Evolutionary conservation across 2,888 invertebrate genomes (phyloP).

Genomic region (Morpho helenor): DNA sequence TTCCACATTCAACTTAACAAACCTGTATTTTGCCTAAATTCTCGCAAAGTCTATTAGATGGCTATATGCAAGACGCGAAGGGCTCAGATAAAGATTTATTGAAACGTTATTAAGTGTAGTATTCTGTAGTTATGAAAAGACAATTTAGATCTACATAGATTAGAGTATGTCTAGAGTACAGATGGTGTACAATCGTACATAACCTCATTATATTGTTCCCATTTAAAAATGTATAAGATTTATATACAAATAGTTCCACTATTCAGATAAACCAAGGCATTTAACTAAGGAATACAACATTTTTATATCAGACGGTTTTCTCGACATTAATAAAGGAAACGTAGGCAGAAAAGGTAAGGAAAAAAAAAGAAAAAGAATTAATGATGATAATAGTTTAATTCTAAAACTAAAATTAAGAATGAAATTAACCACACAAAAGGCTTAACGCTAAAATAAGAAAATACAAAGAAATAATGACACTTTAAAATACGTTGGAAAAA

Average conservation of each 20-base stretch:
- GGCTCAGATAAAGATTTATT: conserved; percentile 41
- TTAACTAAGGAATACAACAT: conserved; percentile 5
- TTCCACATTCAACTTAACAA: conserved; percentile 60
- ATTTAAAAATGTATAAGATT: conserved; percentile 70
- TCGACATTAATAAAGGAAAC: conserved; percentile 34
- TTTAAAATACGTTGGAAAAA: conserved; percentile 48
- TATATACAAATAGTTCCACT: conserved; percentile 74
- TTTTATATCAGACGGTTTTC: not conserved
- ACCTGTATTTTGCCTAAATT: conserved; percentile 53
- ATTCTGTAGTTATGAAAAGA: conserved; percentile 53
- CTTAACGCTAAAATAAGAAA: conserved; percentile 72
- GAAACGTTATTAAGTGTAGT: conserved; percentile 43
- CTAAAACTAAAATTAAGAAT: conserved; percentile 76
- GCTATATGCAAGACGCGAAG: conserved; percentile 39
- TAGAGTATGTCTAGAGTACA: conserved; percentile 75
- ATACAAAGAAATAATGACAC: conserved; percentile 47
- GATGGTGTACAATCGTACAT: conserved; percentile 73
- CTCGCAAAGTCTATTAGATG: conserved; percentile 41
- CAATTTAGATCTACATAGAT: conserved; percentile 65
- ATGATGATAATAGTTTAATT: conserved; percentile 77
- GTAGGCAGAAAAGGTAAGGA: conserved; percentile 50
- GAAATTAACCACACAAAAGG: conserved; percentile 77
- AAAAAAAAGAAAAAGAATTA: conserved; percentile 65
- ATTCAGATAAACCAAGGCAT: conserved; percentile 46
- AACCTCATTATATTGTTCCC: conserved; percentile 76